Evolutionary conservation across 1,140 invertebrate genomes (phyloP), one percentile per base, ranked within the genome.

Genomic region (Zaprionus capensis): DNA sequence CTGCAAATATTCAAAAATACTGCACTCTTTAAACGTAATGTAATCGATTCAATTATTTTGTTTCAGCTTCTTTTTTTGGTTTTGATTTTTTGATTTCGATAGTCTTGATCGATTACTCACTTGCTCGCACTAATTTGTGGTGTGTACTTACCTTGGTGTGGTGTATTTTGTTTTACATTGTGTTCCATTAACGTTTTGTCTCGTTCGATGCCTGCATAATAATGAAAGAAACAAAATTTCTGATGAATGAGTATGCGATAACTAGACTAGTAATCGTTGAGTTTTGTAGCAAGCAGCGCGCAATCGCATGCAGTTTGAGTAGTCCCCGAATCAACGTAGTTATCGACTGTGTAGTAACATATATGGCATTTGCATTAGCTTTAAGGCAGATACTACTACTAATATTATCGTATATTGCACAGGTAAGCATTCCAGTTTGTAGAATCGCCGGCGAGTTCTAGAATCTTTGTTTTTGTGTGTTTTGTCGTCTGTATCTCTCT

Each of bases 261-360:
- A 28, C 53, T 56, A 17, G 24, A 55, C n/a, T 46, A 44, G 26
- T 81, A 55, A 46, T 55, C 49, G 49, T 71, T 71, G 38, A 81
- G 73, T 81, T 85, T 58, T 38, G 55, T 83, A 86, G 80, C 73
- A 82, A 87, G 81, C 78, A 88, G 84, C 84, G 83, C 84, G 84
- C 83, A 88, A 88, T 68, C 62, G 83, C 83, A 87, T 87, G 83
- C 62, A 46, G 56, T 78, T 86, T 28, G 49, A 63, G 53, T 64
- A 49, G 46, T 24, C 46, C 46, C 22, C 46, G 12, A 24, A 4
- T 51, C 9, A 14, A 24, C 20, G 20, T 24, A 51, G 46, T 14
- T 24, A 22, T 22, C 20, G 5, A 24, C 20, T 24, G 14, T 38
- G 14, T 38, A 46, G n/a, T 51, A 24, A 9, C 4, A 5, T 20